Evolutionary conservation across 1,140 invertebrate genomes (phyloP).

Genomic region (Gryon sp.): DNA sequence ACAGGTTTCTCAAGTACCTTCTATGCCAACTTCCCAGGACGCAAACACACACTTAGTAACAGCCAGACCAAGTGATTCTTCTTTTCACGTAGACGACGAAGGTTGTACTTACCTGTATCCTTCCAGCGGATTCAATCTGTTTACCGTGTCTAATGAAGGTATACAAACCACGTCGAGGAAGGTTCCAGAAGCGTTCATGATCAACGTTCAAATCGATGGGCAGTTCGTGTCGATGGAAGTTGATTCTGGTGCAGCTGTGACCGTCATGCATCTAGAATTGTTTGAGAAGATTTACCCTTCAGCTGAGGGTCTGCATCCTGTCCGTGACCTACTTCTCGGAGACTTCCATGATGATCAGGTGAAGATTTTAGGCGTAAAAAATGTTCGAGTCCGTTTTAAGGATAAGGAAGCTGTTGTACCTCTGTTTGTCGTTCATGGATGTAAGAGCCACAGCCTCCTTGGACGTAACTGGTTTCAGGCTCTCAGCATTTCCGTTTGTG

Average conservation of each 20-base stretch:
- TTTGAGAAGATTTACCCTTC: neutral
- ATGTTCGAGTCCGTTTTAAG: slow-evolving; percentile 4
- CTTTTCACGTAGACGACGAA: neutral
- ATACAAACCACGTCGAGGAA: neutral
- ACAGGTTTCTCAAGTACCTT: neutral
- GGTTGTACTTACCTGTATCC: neutral
- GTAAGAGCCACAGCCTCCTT: slow-evolving; percentile 12
- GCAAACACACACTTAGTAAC: neutral
- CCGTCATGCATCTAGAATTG: slow-evolving; percentile 6
- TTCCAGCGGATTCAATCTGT: neutral
- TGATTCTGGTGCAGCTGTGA: slow-evolving; percentile 17
- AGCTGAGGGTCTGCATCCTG: neutral
- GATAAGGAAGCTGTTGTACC: slow-evolving; percentile 1
- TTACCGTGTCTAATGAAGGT: neutral
- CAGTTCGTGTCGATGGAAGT: slow-evolving; percentile 9
- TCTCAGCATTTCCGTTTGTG: slow-evolving; percentile 5
- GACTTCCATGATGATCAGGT: slow-evolving; percentile 7
- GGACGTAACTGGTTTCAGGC: slow-evolving; percentile 25
- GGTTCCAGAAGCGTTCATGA: slow-evolving; percentile 10
- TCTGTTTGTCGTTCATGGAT: slow-evolving; percentile 6
- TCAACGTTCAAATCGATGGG: neutral
- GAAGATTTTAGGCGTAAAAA: slow-evolving; percentile 7
- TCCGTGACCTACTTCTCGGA: neutral
- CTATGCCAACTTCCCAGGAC: neutral
- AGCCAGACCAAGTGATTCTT: neutral